A percentile compares a stretch with the other conserved stretches of the same genome.
phyloP scores from a whole-genome alignment of 2,113 vertebrate species.

The Microcebus jonahi region DNA sequence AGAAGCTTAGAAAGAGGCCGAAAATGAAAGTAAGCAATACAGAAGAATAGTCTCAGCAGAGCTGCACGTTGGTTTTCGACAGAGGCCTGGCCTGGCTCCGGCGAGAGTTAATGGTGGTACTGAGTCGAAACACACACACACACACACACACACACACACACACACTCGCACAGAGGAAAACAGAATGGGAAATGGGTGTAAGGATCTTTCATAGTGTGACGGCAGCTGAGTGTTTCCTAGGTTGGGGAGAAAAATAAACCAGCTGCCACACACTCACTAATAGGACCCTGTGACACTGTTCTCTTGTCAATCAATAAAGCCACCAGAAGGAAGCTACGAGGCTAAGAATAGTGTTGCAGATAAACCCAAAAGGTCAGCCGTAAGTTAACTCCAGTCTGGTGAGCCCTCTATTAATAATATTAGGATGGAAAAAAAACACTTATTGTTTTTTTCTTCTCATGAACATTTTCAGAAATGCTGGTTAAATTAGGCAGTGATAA shows the following conservation, averaged over 20 bases:
- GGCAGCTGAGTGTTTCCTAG: neutral
- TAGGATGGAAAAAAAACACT: neutral
- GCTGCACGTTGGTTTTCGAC: neutral
- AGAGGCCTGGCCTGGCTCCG: neutral
- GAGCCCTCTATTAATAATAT: neutral
- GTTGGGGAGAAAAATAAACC: neutral
- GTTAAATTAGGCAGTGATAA: constrained; percentile 1
- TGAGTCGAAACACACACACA: neutral
- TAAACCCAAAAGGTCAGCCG: neutral
- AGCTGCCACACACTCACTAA: neutral
- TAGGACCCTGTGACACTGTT: neutral
- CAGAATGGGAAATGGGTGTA: neutral
- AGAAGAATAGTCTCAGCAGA: neutral
- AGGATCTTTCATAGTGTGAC: neutral
- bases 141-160: neutral
- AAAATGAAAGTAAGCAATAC: neutral
- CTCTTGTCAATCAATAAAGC: neutral
- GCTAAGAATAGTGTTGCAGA: neutral
- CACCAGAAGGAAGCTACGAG: neutral
- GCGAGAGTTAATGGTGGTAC: neutral
- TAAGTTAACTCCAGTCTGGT: neutral
- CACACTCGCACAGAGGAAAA: neutral
- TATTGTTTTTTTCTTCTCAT: constrained; percentile 36
- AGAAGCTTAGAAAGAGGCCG: neutral
- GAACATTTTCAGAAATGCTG: constrained; percentile 45